Evolutionary conservation across 2,797 vertebrate species (phyloP).

Genomic region (Etheostoma perlongum): DNA sequence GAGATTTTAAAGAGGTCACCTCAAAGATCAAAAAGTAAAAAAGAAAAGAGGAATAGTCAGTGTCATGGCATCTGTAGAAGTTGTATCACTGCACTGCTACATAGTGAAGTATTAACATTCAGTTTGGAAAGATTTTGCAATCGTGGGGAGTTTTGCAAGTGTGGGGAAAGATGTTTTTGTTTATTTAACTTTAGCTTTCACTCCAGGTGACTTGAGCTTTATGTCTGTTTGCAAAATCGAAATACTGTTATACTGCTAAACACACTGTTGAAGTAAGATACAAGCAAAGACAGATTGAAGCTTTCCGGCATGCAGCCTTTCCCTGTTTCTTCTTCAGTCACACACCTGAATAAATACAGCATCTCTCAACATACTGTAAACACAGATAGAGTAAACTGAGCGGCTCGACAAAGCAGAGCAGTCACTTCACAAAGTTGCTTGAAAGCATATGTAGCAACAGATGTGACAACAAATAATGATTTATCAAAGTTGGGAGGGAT

Average conservation of each 20-base stretch:
- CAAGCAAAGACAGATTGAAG: conserved; percentile 43
- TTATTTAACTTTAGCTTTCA: conserved; percentile 2
- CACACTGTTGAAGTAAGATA: conserved; percentile 85
- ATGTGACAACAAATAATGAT: conserved; percentile 58
- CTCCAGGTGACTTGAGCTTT: conserved; percentile 6
- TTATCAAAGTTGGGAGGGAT: conserved; percentile 40
- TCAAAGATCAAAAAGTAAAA: neutral
- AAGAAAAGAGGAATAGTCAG: no score
- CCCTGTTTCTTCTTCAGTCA: conserved; percentile 41
- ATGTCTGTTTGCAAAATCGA: conserved; percentile 37
- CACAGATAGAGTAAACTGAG: conserved; percentile 52
- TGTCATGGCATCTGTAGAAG: no score
- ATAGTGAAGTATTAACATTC: neutral
- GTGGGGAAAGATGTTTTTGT: conserved; percentile 15
- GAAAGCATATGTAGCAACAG: conserved; percentile 66
- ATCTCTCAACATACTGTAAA: conserved; percentile 51
- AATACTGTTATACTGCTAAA: conserved; percentile 49
- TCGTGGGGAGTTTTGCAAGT: neutral
- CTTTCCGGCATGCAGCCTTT: conserved; percentile 27
- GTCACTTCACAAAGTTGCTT: conserved; percentile 31
- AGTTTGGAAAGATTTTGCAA: conserved; percentile 13
- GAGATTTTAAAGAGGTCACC: conserved; percentile 8
- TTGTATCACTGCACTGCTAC: neutral
- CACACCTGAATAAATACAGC: conserved; percentile 76
- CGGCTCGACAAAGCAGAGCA: conserved; percentile 22